Evolutionary conservation across 2,113 vertebrate genomes (phyloP).

Genomic region (Chionomys nivalis): DNA sequence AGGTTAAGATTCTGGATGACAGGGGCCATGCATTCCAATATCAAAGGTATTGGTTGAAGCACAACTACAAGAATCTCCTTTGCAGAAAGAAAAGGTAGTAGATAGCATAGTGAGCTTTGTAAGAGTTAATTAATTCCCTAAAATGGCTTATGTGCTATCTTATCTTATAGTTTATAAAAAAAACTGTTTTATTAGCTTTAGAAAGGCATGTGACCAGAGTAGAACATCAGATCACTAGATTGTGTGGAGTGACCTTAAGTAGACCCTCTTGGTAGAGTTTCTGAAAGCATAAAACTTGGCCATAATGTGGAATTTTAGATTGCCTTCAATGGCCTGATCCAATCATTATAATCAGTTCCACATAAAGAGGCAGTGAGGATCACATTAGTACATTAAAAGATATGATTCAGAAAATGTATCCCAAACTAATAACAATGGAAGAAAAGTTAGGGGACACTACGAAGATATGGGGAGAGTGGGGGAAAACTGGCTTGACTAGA

Average conservation of each 20-base stretch:
- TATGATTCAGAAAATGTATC: not conserved
- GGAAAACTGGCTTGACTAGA: not conserved
- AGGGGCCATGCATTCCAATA: not conserved
- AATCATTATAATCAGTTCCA: slow-evolving; percentile 39
- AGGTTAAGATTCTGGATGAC: not conserved
- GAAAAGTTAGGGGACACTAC: not conserved
- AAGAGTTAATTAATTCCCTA: not conserved
- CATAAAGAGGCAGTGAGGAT: not conserved
- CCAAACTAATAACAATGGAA: not conserved
- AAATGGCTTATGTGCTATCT: not conserved
- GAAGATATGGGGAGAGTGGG: not conserved
- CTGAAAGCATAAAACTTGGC: slow-evolving; percentile 1
- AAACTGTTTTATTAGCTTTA: not conserved
- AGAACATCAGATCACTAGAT: not conserved
- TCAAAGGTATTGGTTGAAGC: not conserved
- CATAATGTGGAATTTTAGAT: not conserved
- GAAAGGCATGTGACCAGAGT: not conserved
- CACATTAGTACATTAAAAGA: not conserved
- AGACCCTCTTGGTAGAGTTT: not conserved
- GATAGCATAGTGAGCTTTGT: not conserved
- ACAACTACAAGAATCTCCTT: not conserved
- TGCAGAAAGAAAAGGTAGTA: not conserved
- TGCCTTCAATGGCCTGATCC: not conserved
- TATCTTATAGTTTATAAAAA: not conserved
- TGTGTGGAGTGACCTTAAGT: not conserved